phyloP scores from a whole-genome alignment of 2,113 vertebrate genomes.

The Dissostichus mawsoni region DNA sequence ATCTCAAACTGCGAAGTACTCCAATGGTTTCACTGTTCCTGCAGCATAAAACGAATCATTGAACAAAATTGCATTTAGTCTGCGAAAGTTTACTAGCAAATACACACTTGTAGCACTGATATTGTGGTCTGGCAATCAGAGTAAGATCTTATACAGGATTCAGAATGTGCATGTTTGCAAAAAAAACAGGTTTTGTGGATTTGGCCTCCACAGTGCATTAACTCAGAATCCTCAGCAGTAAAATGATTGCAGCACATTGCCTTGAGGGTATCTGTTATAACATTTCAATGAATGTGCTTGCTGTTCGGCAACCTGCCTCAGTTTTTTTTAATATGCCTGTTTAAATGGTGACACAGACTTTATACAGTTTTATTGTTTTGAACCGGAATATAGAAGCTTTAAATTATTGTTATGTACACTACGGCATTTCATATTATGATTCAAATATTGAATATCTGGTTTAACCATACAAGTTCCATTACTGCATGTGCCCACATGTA shows the following conservation, averaged over 20 bases:
- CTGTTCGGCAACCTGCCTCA: not conserved
- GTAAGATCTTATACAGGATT: not conserved
- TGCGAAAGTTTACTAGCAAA: not conserved
- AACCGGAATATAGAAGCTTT: not conserved
- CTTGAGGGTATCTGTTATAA: not conserved
- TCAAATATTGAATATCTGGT: not conserved
- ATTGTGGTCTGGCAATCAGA: not conserved
- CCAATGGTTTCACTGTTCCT: not conserved
- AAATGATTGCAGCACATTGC: slow-evolving; percentile 1
- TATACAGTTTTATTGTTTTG: not conserved
- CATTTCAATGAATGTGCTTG: not conserved
- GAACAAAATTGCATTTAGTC: not conserved
- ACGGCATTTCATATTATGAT: not conserved
- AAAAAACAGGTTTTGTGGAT: slow-evolving; percentile 19
- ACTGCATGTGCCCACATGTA: not conserved
- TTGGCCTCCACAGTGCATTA: not conserved
- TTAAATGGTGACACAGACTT: not conserved
- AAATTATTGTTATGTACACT: too few species aligned
- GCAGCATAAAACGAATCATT: not conserved
- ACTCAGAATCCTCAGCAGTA: not conserved
- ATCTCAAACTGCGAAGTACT: not conserved
- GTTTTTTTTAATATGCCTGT: not conserved
- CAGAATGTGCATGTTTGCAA: not conserved
- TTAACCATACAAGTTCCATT: not conserved
- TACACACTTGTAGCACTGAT: not conserved